phyloP scores from a whole-genome alignment of 2,797 vertebrate species.

The Danio jaintianensis region DNA sequence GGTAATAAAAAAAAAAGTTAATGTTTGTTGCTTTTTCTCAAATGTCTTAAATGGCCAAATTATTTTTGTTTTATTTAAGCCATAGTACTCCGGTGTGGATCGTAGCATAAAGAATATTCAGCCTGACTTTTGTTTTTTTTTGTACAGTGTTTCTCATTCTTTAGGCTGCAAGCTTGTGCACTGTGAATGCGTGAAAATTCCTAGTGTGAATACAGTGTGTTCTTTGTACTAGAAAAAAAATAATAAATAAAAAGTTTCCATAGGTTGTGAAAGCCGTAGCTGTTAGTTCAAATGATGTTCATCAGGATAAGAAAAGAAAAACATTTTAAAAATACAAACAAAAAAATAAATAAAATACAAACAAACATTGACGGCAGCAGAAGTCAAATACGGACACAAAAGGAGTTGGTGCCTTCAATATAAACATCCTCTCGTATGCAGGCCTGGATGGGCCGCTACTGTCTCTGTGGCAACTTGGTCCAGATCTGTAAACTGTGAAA shows the following conservation, averaged over 20 bases:
- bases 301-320: constrained; percentile 67
- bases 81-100: constrained; percentile 67
- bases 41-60: constrained; percentile 57
- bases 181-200: constrained; percentile 92
- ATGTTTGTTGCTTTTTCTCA: constrained; percentile 45
- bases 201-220: constrained; percentile 90
- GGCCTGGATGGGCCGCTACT: constrained; percentile 67
- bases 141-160: constrained; percentile 75
- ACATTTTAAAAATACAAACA: constrained; percentile 63
- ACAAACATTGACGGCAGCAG: constrained; percentile 63
- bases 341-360: constrained; percentile 56
- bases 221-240: constrained; percentile 92
- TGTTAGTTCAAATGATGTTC: constrained; percentile 81
- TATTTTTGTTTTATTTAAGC: constrained; percentile 66
- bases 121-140: constrained; percentile 53
- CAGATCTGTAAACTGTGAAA: constrained; percentile 72
- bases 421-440: constrained; percentile 58
- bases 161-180: constrained; percentile 94
- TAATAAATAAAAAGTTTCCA: constrained; percentile 68
- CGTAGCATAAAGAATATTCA: constrained; percentile 52
- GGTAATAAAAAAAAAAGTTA: constrained; percentile 1
- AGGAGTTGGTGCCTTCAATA: constrained; percentile 76
- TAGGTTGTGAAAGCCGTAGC: constrained; percentile 93
- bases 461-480: constrained; percentile 66
- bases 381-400: constrained; percentile 71